Base-by-base conservation (phyloP, 2,888 invertebrate genomes). In the Drosophila nr. fundita region DNA sequence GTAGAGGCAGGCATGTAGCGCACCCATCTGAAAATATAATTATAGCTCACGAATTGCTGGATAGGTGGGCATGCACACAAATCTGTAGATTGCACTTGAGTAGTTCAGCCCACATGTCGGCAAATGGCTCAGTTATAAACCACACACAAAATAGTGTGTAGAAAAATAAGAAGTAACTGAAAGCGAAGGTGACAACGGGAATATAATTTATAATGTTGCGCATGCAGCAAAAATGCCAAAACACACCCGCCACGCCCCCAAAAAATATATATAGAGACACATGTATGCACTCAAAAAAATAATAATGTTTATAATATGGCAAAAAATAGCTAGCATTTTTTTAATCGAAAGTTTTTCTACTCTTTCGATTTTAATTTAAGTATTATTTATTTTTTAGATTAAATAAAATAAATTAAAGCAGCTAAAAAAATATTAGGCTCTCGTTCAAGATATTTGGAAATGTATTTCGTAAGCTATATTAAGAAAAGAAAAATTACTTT, bases 171-270 rank as follows among this genome's bases (percentile, higher is more conserved):
- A 67, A 71, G 68, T 71, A 82, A n/a, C 6, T 61, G 61, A 65
- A 78, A 83, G 70, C 73, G 84, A 87, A 87, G 87, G 76, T 87
- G 87, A 87, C 87, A 89, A 85, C 85, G 85, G 89, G 89, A 89
- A 89, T 87, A 77, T 87, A 64, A 89, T 76, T 82, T 75, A 87
- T 84, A 87, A 76, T 81, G 72, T 84, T 84, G 85, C 85, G 73
- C 85, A 89, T 84, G 71, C 76, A 32, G 69, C 74, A 85, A 85
- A 89, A 82, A 85, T 85, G 89, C 73, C 87, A 89, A 79, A 84
- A 80, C 77, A 80, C 76, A 80, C 64, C 68, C 60, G 77, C 38
- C 82, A 84, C 84, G 89, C 84, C 84, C 79, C 79, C 82, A 66
- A 77, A 38, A 38, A 50, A n/a, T 30, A 48, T n/a, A 48, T 34